phyloP scores from a whole-genome alignment of 2,797 vertebrate genomes.

The Pangasius larnaudii region DNA sequence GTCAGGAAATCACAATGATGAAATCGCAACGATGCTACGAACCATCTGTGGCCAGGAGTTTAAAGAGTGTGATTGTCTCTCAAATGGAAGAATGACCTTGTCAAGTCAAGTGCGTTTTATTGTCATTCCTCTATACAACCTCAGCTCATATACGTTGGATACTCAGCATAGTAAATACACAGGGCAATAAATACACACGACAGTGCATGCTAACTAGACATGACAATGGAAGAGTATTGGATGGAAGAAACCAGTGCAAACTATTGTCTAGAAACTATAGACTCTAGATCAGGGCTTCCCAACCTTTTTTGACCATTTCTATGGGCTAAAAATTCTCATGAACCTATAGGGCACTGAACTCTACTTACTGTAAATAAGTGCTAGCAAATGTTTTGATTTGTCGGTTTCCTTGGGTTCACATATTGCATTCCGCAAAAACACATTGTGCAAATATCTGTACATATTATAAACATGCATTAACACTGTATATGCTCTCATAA shows the following conservation, averaged over 20 bases:
- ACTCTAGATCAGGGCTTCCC: too few relatives aligned
- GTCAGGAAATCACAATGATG: not conserved
- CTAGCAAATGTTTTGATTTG: not conserved
- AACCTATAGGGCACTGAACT: not conserved
- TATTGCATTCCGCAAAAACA: not conserved
- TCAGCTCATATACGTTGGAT: not conserved
- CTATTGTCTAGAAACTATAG: not conserved
- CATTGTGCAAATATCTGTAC: not conserved
- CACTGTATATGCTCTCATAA: not conserved
- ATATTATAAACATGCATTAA: slow-evolving; percentile 1
- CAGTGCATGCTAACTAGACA: not conserved
- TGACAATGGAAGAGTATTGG: not conserved
- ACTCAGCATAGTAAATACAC: not conserved
- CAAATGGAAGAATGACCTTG: slow-evolving; percentile 2
- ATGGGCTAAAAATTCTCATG: not conserved
- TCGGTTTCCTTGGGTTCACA: not conserved
- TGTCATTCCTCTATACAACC: not conserved
- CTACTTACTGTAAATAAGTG: not conserved
- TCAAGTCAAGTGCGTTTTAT: slow-evolving; percentile 3
- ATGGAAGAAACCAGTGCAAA: not conserved
- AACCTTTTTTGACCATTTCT: not conserved
- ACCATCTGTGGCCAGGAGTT: slow-evolving; percentile 2
- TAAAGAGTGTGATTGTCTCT: slow-evolving; percentile 7
- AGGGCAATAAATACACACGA: not conserved
- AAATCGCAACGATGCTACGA: not conserved